A percentile compares a stretch with the other conserved stretches of the same genome.
phyloP scores from a whole-genome alignment of 2,113 vertebrate species.

The Pluvialis apricaria region DNA sequence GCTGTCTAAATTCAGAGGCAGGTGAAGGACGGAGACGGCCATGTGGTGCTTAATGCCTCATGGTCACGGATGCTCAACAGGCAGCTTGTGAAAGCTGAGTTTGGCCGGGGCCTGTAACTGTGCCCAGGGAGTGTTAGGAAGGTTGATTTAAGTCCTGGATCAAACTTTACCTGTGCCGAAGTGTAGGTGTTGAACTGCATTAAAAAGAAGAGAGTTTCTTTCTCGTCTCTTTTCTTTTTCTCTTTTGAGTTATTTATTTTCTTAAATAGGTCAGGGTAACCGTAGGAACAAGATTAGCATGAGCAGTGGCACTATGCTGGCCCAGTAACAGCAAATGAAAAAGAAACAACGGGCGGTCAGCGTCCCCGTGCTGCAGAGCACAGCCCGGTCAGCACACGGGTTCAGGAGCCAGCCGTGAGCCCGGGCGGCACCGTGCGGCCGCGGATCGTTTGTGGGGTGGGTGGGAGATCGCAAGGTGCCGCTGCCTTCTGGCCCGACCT shows the following conservation, averaged over 20 bases:
- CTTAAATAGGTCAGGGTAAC: not conserved
- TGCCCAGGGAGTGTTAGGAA: not conserved
- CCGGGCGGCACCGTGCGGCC: not conserved
- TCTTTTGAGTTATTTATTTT: not conserved
- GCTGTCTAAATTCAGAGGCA: not conserved
- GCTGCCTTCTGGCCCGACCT: not conserved
- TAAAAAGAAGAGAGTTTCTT: not conserved
- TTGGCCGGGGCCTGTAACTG: not conserved
- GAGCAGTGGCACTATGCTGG: not conserved
- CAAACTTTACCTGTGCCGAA: not conserved
- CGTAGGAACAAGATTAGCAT: not conserved
- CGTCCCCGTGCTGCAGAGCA: not conserved
- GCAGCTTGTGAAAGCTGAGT: not conserved
- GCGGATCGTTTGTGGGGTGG: not conserved
- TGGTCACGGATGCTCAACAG: not conserved
- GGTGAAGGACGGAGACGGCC: not conserved
- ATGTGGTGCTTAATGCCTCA: not conserved
- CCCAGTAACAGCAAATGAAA: not conserved
- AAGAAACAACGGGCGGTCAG: not conserved
- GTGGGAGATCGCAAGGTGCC: not conserved
- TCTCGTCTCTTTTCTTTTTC: not conserved
- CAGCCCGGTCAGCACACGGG: not conserved
- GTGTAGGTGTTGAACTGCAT: not conserved
- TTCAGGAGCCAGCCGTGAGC: not conserved
- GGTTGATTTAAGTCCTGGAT: not conserved